Conservation (phyloP, 2,113 vertebrate genomes). For the Pseudorhombus dupliciocellatus region DNA sequence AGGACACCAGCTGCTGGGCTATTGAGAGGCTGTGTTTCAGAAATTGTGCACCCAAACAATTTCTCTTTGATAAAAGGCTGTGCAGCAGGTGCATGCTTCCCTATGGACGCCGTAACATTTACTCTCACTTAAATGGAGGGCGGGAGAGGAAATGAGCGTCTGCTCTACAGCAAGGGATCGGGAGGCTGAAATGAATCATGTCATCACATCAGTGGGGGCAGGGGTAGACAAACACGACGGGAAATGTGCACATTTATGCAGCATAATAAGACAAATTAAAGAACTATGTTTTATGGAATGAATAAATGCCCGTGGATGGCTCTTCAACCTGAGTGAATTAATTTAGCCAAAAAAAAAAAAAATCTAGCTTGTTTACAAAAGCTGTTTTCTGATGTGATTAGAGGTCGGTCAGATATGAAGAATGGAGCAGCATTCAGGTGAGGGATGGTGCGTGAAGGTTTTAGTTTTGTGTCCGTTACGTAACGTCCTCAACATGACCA, state of each 20-base stretch:
- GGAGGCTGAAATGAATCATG: constrained; percentile 50
- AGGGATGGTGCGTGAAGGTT: too few relatives aligned
- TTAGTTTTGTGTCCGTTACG: too few relatives aligned
- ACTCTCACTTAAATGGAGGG: constrained; percentile 39
- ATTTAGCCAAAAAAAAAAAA: not conserved
- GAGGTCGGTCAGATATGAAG: too few relatives aligned
- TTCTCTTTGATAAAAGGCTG: constrained; percentile 38
- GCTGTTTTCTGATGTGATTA: too few relatives aligned
- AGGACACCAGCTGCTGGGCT: constrained; percentile 30
- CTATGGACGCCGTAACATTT: constrained; percentile 16
- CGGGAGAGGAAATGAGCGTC: constrained; percentile 42
- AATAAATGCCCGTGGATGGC: not conserved
- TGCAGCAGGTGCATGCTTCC: constrained; percentile 38
- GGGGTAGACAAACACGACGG: constrained; percentile 36
- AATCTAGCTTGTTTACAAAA: too few relatives aligned
- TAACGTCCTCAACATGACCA: too few relatives aligned
- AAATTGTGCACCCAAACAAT: constrained; percentile 29
- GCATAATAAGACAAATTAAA: constrained; percentile 72
- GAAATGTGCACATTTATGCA: constrained; percentile 60
- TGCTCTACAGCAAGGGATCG: constrained; percentile 28
- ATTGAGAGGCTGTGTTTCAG: constrained; percentile 24
- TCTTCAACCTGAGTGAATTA: not conserved
- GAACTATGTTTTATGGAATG: constrained; percentile 45
- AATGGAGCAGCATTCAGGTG: too few relatives aligned
- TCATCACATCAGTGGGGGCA: constrained; percentile 36